phyloP scores from a whole-genome alignment of 2,797 vertebrate genomes.

The Scolopax bukidnonensis region DNA sequence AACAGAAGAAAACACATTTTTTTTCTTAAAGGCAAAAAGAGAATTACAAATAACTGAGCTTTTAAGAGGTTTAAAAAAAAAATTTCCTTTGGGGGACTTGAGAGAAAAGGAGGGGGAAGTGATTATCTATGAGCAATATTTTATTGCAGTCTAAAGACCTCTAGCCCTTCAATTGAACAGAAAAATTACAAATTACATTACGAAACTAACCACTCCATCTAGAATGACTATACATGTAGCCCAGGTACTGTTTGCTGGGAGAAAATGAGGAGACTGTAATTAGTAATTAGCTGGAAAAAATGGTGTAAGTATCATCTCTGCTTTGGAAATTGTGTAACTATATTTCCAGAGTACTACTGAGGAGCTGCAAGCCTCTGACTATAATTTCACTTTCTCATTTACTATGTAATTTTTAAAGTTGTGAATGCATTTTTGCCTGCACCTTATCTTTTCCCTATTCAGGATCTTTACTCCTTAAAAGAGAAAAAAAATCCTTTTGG shows the following conservation, averaged over 20 bases:
- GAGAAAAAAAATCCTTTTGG: neutral
- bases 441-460: neutral
- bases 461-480: neutral
- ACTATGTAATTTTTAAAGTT: neutral
- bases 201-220: neutral
- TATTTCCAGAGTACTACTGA: neutral
- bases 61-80: constrained; percentile 8
- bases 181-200: neutral
- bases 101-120: neutral
- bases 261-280: neutral
- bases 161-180: neutral
- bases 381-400: neutral
- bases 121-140: neutral
- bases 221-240: neutral
- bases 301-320: neutral
- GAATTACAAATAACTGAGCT: constrained; percentile 2
- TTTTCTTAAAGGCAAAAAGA: constrained; percentile 32
- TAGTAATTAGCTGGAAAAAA: neutral
- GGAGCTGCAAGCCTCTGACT: neutral
- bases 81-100: neutral
- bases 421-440: neutral
- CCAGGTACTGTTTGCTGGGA: neutral
- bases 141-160: neutral
- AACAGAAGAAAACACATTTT: constrained; percentile 17
- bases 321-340: neutral